Base-by-base conservation (phyloP, 2,888 invertebrate genomes). In the Drosophila rellima region DNA sequence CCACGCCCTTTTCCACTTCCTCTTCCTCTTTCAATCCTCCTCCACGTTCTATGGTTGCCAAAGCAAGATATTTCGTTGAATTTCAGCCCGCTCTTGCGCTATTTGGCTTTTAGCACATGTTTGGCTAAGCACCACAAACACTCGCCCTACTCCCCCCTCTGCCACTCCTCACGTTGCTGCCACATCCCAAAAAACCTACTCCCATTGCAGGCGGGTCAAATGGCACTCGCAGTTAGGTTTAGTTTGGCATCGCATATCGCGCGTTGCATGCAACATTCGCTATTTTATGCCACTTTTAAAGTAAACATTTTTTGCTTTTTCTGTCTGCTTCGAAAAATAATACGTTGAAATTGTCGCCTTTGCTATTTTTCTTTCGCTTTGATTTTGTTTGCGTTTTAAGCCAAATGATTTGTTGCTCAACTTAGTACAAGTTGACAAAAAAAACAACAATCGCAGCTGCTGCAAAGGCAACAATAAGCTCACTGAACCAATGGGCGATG, bases 331-430 rank as follows among this genome's bases (percentile, higher is more conserved):
- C n/a, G 13, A 26, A 35, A 71, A 52, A 37, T 33, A 56, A 48
- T 39, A 52, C 79, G 50, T 37, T 61, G 47, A 77, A 76, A 82
- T 70, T 83, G 80, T 71, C 57, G 70, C 56, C 69, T 80, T 78
- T 72, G 65, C 59, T 68, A 52, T 55, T 79, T 82, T 74, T 66
- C 59, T 65, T 74, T 56, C 23, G 72, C 73, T 74, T 57, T 81
- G 86, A 89, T 85, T 85, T 82, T 85, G 78, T 89, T 85, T 79
- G 74, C 70, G 61, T 66, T 89, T 89, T 74, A 70, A 75, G 77
- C 80, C 80, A 78, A 89, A 85, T 88, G 88, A 89, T 85, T 85
- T 85, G 85, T 89, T 85, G 85, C 85, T 79, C 68, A 88, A 88
- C 88, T 88, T 89, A 89, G 85, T 71, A 74, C 82, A 75, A 89